phyloP scores from a whole-genome alignment of 2,113 vertebrate species.

The Tyrannus savana region DNA sequence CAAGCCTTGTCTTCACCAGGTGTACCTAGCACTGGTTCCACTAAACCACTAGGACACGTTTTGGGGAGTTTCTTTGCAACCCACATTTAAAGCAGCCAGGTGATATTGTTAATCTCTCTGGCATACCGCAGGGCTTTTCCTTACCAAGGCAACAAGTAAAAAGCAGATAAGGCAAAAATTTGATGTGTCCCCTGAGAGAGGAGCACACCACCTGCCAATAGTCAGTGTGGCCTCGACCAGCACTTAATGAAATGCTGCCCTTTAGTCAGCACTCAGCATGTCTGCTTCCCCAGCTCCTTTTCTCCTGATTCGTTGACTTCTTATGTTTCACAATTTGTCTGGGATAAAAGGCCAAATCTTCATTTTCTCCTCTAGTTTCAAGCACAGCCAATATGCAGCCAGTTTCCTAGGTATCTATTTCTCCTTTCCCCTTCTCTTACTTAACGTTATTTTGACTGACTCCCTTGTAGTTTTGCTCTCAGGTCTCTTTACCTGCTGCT shows the following conservation, averaged over 20 bases:
- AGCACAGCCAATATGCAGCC: not conserved
- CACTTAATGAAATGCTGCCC: not conserved
- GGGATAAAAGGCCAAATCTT: not conserved
- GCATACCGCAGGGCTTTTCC: not conserved
- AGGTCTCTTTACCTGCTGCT: not conserved
- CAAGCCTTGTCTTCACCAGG: not conserved
- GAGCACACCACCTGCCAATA: not conserved
- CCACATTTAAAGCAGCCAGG: not conserved
- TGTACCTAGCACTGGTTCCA: not conserved
- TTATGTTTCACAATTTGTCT: not conserved
- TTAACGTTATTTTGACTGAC: not conserved
- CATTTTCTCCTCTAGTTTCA: not conserved
- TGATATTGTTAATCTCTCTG: not conserved
- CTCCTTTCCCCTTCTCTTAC: not conserved
- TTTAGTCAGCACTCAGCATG: not conserved
- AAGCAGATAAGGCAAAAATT: not conserved
- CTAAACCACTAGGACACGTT: not conserved
- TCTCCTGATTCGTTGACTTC: not conserved
- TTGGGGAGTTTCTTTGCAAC: not conserved
- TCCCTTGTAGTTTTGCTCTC: not conserved
- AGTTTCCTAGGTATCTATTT: not conserved
- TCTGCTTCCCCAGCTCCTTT: not conserved
- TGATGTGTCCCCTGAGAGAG: not conserved
- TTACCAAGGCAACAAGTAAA: not conserved
- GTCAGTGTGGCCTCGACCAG: not conserved